Evolutionary conservation across 2,797 vertebrate species (phyloP), one percentile per base, ranked within the genome.

Genomic region (Streptopelia turtur): DNA sequence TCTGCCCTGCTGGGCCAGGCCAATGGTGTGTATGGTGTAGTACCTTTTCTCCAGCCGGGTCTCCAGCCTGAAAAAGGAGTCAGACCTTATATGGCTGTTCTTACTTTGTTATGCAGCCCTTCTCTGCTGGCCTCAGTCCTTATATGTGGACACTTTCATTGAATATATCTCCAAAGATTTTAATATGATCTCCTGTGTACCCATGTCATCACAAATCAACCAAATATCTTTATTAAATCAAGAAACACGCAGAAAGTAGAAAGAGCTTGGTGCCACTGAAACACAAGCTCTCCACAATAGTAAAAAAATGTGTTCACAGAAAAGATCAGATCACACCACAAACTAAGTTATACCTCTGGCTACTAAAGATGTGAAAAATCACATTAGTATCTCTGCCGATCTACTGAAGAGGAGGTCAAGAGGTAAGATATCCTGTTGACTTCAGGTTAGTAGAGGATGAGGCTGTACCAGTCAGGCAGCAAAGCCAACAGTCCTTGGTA

Each of bases 381-480:
- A 45, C 35, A 24, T 52, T 15, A 63, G 70, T 27, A 66, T 50
- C 23, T 17, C n/a, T 52, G 25, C 6, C n/a, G 63, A 45, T 1
- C 6, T n/a, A n/a, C 35, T 70, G 71, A 63, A 79, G 33, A 37
- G 31, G 86, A 41, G 53, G 6, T 11, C 16, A 75, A 37, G 14
- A 69, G 4, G 1, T 13, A 60, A 78, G 43, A 52, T 18, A 7
- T 9, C 0, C 18, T 82, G n/a, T 45, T 33, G 35, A 0, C 13
- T 63, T 49, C 18, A 27, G 25, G 22, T 77, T 27, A 21, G 31
- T 37, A 52, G 50, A 60, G 75, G 56, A 25, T 27, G 30, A 13
- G 65, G 35, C n/a, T 21, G 6, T 9, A 56, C 15, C 22, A 39
- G 10, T 6, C 55, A 33, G 43, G 20, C 27, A 63, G 31, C 1